Evolutionary conservation across 2,113 vertebrate species (phyloP).

Genomic region (Laticauda laticaudata): DNA sequence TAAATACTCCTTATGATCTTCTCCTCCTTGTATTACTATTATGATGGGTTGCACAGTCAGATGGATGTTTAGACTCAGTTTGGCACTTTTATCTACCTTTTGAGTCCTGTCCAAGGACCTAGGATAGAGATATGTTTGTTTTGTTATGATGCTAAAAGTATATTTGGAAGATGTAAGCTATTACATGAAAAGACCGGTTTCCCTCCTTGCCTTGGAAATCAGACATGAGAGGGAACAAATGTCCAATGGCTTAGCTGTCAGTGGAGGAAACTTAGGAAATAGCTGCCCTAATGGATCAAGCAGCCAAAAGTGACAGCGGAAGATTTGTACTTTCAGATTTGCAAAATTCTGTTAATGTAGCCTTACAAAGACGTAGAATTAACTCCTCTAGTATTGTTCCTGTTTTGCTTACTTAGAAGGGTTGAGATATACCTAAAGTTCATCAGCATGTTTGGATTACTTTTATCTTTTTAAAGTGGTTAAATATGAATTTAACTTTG

Average conservation of each 20-base stretch:
- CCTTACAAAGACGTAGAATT: neutral
- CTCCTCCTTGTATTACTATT: neutral
- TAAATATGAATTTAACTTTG: slow-evolving; percentile 36
- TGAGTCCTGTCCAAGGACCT: neutral
- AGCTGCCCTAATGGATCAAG: neutral
- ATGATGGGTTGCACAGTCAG: neutral
- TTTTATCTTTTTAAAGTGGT: neutral
- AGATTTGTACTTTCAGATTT: neutral
- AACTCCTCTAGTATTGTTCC: neutral
- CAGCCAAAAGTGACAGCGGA: neutral
- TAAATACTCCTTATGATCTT: neutral
- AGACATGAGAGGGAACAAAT: neutral
- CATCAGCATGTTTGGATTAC: neutral
- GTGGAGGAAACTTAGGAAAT: neutral
- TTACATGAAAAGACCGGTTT: neutral
- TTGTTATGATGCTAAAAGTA: neutral
- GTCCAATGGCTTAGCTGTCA: neutral
- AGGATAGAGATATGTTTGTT: neutral
- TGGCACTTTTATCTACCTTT: neutral
- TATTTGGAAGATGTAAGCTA: neutral
- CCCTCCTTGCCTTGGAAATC: neutral
- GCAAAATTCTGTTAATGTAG: neutral
- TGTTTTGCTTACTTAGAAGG: neutral
- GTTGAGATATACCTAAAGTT: neutral
- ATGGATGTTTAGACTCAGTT: neutral